Percentiles rank a stretch among this genome's conserved stretches.
Evolutionary conservation across 1,140 invertebrate species (phyloP).

Genomic region (Megathymus violae): DNA sequence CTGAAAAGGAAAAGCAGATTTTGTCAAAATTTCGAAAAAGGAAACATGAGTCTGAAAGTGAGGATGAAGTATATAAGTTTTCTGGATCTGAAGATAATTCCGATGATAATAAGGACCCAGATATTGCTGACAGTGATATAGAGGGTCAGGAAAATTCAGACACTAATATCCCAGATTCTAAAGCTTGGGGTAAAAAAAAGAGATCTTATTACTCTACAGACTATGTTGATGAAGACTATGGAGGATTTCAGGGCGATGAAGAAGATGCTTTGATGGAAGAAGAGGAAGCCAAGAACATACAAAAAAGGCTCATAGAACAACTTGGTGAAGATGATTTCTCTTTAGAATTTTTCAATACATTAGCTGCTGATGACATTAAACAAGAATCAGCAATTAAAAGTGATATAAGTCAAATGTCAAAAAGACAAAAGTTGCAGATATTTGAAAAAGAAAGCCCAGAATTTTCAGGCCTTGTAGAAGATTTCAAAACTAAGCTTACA

Average conservation of each 20-base stretch:
- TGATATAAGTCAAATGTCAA: conserved; percentile 90
- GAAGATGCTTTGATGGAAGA: conserved; percentile 92
- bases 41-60: conserved; percentile 83
- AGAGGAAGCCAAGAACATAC: conserved; percentile 92
- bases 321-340: conserved; percentile 92
- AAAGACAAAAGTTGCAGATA: conserved; percentile 89
- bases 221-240: conserved; percentile 94
- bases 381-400: conserved; percentile 85
- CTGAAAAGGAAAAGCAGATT: conserved; percentile 86
- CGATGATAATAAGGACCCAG: conserved; percentile 73
- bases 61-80: conserved; percentile 87
- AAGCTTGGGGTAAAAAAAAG: conserved; percentile 94
- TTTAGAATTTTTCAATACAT: conserved; percentile 86
- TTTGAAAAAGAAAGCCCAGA: conserved; percentile 94
- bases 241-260: conserved; percentile 88
- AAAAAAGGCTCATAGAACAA: conserved; percentile 90
- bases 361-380: conserved; percentile 61
- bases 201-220: conserved; percentile 93
- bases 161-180: conserved; percentile 89
- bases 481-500: conserved; percentile 89
- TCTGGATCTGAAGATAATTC: conserved; percentile 84
- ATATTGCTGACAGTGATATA: conserved; percentile 87
- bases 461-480: conserved; percentile 89
- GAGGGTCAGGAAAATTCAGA: conserved; percentile 88
- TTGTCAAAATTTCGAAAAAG: conserved; percentile 86